phyloP scores from a whole-genome alignment of 2,113 vertebrate genomes.

The Heterotilapia buettikoferi region DNA sequence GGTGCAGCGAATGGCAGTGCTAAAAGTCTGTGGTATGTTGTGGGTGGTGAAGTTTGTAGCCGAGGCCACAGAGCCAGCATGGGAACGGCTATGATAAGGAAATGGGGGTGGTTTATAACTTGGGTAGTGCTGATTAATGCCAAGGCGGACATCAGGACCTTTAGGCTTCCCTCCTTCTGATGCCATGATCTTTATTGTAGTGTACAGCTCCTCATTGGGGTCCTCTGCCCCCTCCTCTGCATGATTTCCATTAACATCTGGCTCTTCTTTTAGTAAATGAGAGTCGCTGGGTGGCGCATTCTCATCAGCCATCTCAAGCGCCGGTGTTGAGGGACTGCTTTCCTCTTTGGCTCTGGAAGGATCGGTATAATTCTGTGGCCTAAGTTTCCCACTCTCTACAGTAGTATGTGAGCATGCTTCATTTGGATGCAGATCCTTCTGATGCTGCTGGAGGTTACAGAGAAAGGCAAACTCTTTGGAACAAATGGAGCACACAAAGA shows the following conservation, averaged over 20 bases:
- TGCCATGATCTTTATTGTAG: slow-evolving; percentile 99
- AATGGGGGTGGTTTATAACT: slow-evolving; percentile 97
- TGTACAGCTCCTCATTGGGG: slow-evolving; percentile 94
- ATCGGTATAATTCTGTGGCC: slow-evolving; percentile 95
- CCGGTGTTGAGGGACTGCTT: slow-evolving; percentile 35
- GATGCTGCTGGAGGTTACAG: slow-evolving; percentile 96
- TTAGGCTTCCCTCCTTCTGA: slow-evolving; percentile 90
- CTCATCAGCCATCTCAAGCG: slow-evolving; percentile 30
- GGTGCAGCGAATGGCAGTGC: slow-evolving; percentile 95
- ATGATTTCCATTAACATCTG: slow-evolving; percentile 48
- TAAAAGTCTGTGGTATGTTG: slow-evolving; percentile 98
- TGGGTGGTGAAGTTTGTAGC: slow-evolving; percentile 98
- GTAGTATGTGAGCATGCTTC: slow-evolving; percentile 83
- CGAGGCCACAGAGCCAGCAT: slow-evolving; percentile 83
- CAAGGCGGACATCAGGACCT: slow-evolving; percentile 91
- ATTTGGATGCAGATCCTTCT: slow-evolving; percentile 90
- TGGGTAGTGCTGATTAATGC: slow-evolving; percentile 97
- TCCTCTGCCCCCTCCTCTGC: slow-evolving; percentile 80
- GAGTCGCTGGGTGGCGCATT: slow-evolving; percentile 11
- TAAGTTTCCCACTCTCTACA: slow-evolving; percentile 88
- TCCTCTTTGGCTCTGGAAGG: slow-evolving; percentile 72
- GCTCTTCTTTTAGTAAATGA: slow-evolving; percentile 30
- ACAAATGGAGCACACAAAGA: slow-evolving; percentile 90
- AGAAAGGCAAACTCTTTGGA: slow-evolving; percentile 98
- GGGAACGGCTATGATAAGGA: slow-evolving; percentile 93